A percentile compares a stretch with the other conserved stretches of the same genome.
phyloP scores from a whole-genome alignment of 2,797 vertebrate species.

The Telmatherina bonti region DNA sequence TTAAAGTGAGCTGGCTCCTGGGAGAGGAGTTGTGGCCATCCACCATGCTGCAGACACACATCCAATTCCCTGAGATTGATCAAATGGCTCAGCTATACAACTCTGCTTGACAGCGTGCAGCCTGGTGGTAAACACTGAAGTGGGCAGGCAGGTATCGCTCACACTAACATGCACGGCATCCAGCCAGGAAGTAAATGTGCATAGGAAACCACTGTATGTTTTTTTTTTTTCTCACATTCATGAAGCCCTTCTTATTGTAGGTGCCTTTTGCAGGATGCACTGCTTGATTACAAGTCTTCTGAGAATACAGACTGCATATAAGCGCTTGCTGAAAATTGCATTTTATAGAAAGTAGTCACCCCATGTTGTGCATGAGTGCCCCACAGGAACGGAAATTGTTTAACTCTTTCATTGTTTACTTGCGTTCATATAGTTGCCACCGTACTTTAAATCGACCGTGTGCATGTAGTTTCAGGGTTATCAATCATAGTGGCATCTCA shows the following conservation, averaged over 20 bases:
- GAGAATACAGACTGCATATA: conserved; percentile 9
- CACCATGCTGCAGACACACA: conserved; percentile 52
- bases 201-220: background rate
- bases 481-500: conserved; percentile 73
- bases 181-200: background rate
- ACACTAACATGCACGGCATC: background rate
- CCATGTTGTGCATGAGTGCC: conserved; percentile 28
- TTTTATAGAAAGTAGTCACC: conserved; percentile 31
- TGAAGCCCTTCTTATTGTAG: conserved; percentile 22
- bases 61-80: conserved; percentile 60
- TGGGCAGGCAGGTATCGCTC: conserved; percentile 10
- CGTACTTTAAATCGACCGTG: conserved; percentile 41
- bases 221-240: background rate
- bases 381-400: conserved; percentile 46
- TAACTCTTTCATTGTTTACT: conserved; percentile 50
- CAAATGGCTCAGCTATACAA: conserved; percentile 52
- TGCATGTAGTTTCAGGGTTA: conserved; percentile 59
- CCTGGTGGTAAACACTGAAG: conserved; percentile 53
- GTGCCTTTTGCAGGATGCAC: conserved; percentile 26
- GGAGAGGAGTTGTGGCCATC: conserved; percentile 54
- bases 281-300: conserved; percentile 31
- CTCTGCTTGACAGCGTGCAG: conserved; percentile 52
- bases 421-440: conserved; percentile 44
- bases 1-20: conserved; percentile 64
- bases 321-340: conserved; percentile 36